These are phyloP conservation scores for Eidolon helvum DNA, from an alignment of 2,113 vertebrate genomes.

Conservation along the genomic window DNA sequence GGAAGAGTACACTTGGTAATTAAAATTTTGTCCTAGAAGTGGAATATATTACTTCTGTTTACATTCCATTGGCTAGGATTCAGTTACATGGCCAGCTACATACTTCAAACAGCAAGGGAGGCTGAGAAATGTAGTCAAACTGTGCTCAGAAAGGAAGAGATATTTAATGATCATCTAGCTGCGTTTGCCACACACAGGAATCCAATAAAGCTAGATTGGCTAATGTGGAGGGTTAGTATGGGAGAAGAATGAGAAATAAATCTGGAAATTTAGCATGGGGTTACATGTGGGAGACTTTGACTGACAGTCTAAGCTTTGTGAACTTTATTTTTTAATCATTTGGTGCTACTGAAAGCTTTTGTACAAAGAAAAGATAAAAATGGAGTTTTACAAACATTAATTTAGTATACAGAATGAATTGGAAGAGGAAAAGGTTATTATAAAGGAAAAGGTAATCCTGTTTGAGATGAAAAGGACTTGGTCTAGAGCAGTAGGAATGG, in stretches of 20 bases:
- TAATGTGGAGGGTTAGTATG: background rate
- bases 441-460: background rate
- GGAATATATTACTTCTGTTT: background rate
- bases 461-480: background rate
- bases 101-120: background rate
- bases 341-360: background rate
- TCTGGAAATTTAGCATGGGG: background rate
- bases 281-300: background rate
- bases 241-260: background rate
- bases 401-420: background rate
- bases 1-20: background rate
- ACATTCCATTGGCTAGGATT: background rate
- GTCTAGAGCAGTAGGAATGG: background rate
- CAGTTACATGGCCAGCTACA: background rate
- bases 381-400: background rate
- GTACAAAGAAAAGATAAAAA: background rate
- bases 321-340: conserved; percentile 18
- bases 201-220: background rate
- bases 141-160: background rate
- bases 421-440: background rate
- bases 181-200: background rate
- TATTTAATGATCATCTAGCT: background rate
- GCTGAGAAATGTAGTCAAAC: background rate
- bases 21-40: conserved; percentile 5
- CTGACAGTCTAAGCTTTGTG: background rate